A percentile compares a stretch with the other conserved stretches of the same genome.
phyloP scores from a whole-genome alignment of 2,797 vertebrate species.

The Acropternis orthonyx region DNA sequence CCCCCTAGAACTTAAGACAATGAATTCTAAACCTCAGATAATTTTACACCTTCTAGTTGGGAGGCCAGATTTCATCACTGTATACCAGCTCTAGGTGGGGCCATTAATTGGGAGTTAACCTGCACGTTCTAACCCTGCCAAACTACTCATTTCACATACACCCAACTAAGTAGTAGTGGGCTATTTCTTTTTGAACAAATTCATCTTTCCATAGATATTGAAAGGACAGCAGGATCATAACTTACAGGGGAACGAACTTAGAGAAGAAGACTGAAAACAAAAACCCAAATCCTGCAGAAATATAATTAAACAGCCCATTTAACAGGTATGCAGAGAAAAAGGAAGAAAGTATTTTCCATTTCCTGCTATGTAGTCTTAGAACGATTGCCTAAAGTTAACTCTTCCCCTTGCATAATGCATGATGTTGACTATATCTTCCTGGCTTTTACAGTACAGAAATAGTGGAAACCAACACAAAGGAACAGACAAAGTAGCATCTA shows the following conservation, averaged over 20 bases:
- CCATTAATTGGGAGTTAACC: not conserved
- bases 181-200: not conserved
- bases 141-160: not conserved
- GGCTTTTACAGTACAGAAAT: not conserved
- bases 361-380: not conserved
- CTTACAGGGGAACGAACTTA: not conserved
- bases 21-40: not conserved
- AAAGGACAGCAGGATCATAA: not conserved
- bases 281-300: not conserved
- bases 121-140: accelerated
- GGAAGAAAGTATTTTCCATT: not conserved
- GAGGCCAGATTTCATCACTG: not conserved
- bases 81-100: not conserved
- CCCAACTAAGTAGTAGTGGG: not conserved
- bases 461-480: not conserved
- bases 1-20: not conserved
- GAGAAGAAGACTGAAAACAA: not conserved
- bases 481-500: not conserved
- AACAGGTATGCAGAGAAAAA: not conserved
- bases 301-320: not conserved
- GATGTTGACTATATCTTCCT: not conserved
- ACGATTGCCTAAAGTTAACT: not conserved
- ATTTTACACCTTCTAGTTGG: not conserved
- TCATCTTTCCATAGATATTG: not conserved
- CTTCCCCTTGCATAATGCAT: not conserved